Evolutionary conservation across 2,888 invertebrate genomes (phyloP), one percentile per base, ranked within the genome.

Genomic region (Gerris lacustris): DNA sequence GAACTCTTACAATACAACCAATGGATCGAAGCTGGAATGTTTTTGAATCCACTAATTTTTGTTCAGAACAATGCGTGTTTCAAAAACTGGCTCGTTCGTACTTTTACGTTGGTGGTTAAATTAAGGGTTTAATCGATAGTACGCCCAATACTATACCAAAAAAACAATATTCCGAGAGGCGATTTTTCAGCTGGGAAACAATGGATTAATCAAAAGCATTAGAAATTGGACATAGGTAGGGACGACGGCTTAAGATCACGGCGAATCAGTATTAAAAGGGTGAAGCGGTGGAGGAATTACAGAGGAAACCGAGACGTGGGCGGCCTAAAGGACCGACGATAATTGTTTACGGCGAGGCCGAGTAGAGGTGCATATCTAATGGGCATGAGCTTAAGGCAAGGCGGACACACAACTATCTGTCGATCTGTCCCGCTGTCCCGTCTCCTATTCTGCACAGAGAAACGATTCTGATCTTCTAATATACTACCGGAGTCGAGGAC

Each of bases 321-420:
- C 55, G 55, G 55, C 55, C 55, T 55, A 55, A 55, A 55, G 55
- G 55, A 55, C 55, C 55, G 55, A 55, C 11, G 55, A 55, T 55
- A 55, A 55, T 55, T 55, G 55, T 55, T 55, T 55, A 55, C 15
- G 55, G 55, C 55, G 55, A 5, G 15, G 31, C 31, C 31, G 55
- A 15, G 55, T 11, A 55, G 15, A 55, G 55, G 55, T 55, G 55
- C 55, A 55, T 55, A 55, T 55, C 55, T 55, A 55, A 55, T 55
- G 15, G 55, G 55, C 55, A 55, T 55, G 55, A 55, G 55, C 55
- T 55, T 31, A 31, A 31, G 31, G 31, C 31, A 31, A 31, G 31
- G 31, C 31, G 31, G 31, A 31, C 31, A 55, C 11, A 55, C 55
- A 55, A 55, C 55, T 55, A 55, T 55, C 55, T 55, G 55, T 11